A percentile compares a stretch with the other conserved stretches of the same genome.
phyloP scores from a whole-genome alignment of 2,888 invertebrate species.

The Amphipyra berbera region DNA sequence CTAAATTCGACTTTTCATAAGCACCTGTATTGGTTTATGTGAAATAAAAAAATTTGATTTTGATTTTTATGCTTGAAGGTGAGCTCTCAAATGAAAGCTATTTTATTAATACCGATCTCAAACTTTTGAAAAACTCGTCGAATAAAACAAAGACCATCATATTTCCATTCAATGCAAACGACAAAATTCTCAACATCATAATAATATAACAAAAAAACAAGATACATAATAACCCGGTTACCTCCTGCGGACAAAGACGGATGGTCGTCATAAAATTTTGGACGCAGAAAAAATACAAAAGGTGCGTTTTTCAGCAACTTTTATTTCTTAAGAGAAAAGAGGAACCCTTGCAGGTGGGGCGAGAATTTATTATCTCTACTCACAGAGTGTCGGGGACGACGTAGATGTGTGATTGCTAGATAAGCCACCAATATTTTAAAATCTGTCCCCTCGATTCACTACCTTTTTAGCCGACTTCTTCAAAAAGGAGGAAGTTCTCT shows the following conservation, averaged over 20 bases:
- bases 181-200: conserved; percentile 31
- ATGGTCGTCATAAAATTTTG: conserved; percentile 56
- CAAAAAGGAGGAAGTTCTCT: too few relatives aligned
- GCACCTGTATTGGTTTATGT: too few relatives aligned
- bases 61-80: too few relatives aligned
- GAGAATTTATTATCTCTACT: conserved; percentile 66
- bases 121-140: too few relatives aligned
- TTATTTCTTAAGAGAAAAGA: conserved; percentile 71
- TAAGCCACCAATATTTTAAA: neutral
- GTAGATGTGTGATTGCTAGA: conserved; percentile 32
- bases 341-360: conserved; percentile 65
- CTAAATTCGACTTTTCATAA: too few relatives aligned
- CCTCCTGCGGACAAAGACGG: conserved; percentile 51
- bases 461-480: too few relatives aligned
- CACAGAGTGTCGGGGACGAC: conserved; percentile 52
- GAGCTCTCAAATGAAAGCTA: too few relatives aligned
- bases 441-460: too few relatives aligned
- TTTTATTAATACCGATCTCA: too few relatives aligned
- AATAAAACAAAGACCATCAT: neutral
- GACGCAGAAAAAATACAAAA: conserved; percentile 56
- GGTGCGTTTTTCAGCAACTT: conserved; percentile 65
- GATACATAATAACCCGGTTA: conserved; percentile 48
- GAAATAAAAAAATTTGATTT: too few relatives aligned
- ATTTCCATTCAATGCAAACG: conserved; percentile 13
- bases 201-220: conserved; percentile 32